Evolutionary conservation across 2,113 vertebrate species (phyloP).

Genomic region (Chiloscyllium plagiosum): DNA sequence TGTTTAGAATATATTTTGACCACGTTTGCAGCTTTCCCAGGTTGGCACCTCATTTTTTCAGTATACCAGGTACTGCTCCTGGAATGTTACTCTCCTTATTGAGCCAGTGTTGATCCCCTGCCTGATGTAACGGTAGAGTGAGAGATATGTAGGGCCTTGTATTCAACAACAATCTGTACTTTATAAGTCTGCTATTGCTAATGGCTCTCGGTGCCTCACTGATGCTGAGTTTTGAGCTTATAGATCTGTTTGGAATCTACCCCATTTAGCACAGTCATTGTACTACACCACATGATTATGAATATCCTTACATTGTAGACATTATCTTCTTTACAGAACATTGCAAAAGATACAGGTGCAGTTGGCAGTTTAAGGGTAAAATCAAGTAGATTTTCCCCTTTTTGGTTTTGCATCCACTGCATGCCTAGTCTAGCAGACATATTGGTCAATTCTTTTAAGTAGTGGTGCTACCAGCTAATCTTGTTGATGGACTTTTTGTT

Average conservation of each 20-base stretch:
- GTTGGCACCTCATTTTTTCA: not conserved
- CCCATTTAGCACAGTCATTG: not conserved
- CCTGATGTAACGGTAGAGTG: too few species aligned
- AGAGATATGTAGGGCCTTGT: too few species aligned
- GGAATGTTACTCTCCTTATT: too few species aligned
- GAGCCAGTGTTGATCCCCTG: too few species aligned
- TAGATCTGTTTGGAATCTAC: not conserved
- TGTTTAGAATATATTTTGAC: too few species aligned
- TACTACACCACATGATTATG: not conserved
- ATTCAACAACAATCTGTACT: too few species aligned
- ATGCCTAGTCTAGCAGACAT: not conserved
- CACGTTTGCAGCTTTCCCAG: too few species aligned
- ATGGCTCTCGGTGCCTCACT: not conserved
- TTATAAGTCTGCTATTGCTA: not conserved
- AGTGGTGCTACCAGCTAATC: too few species aligned
- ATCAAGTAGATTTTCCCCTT: not conserved
- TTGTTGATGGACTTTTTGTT: too few species aligned
- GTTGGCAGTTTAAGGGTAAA: not conserved
- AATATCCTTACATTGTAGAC: not conserved
- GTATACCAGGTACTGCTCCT: not conserved
- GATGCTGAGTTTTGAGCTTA: not conserved
- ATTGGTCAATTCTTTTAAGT: too few species aligned
- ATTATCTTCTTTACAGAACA: not conserved
- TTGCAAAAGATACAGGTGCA: not conserved
- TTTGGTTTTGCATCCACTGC: not conserved